Evolutionary conservation across 2,888 invertebrate species (phyloP).

Genomic region (Acronicta alni): DNA sequence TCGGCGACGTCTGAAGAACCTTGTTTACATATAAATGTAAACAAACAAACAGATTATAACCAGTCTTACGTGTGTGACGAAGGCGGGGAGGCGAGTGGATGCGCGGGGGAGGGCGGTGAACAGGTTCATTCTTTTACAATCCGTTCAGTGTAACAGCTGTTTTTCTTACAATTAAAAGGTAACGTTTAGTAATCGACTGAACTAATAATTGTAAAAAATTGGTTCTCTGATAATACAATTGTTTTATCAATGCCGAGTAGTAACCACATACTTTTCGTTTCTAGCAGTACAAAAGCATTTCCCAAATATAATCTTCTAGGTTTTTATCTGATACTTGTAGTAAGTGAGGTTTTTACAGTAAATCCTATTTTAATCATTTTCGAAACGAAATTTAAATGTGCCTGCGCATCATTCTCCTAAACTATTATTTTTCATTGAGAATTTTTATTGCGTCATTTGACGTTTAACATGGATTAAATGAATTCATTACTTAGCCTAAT

Average conservation of each 20-base stretch:
- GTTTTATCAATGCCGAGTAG: background rate
- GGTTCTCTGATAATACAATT: background rate
- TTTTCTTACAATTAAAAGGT: slow-evolving; percentile 48
- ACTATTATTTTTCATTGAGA: background rate
- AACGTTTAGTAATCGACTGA: slow-evolving; percentile 30
- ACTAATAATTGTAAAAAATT: background rate
- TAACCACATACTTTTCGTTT: background rate
- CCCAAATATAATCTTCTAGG: background rate
- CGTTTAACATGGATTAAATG: background rate
- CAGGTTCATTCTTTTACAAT: slow-evolving; percentile 46
- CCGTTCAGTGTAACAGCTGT: slow-evolving; percentile 45
- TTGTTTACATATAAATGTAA: slow-evolving; percentile 43
- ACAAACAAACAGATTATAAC: slow-evolving; percentile 46
- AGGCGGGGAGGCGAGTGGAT: background rate
- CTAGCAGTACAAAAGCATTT: background rate
- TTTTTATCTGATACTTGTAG: background rate
- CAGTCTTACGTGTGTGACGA: slow-evolving; percentile 23
- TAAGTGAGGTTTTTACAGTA: background rate
- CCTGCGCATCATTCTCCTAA: background rate
- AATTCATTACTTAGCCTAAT: background rate
- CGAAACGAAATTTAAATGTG: rapidly evolving
- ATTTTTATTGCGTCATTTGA: background rate
- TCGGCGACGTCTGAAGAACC: slow-evolving; percentile 13
- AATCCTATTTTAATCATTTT: background rate
- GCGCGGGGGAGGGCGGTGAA: background rate